Base-by-base conservation (phyloP, 2,797 vertebrate species). In the Muscicapa comitata region DNA sequence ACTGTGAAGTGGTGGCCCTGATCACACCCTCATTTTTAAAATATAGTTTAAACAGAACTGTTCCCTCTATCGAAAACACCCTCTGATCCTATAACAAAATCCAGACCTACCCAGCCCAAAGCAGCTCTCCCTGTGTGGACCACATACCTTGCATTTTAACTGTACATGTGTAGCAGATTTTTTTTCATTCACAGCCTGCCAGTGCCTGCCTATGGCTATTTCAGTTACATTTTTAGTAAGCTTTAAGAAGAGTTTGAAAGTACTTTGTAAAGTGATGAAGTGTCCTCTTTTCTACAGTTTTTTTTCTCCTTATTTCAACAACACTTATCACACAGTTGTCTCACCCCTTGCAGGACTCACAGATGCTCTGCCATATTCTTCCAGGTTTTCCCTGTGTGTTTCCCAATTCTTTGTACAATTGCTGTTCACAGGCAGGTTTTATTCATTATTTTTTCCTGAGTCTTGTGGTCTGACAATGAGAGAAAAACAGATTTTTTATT, bases 81-180 rank as follows among this genome's bases (percentile, higher is more conserved):
- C 47, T 63, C 24, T 50, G 54, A 50, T 66, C 29, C 63, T 58
- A 8, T 31, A 59, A 65, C 45, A 85, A 90, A 91, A 68, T n/a
- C 58, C 85, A 84, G 53, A 43, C 25, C 23, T 23, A 28, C 13
- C 11, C 13, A 3, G 45, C 12, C 48, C 5, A 5, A 77, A 66
- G 48, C 8, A 24, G 21, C 18, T 81, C 78, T 53, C n/a, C n/a
- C 28, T 17, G 0, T 58, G n/a, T 17, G 58, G 40, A 59, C 45
- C 26, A 35, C 5, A 3, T 14, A 18, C 28, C 47, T 48, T 45
- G 19, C 17, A 25, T 72, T 76, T 83, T 65, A 54, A 55, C 17
- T 2, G 1, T 31, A 51, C 17, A 15, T 0, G 0, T 2, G 4
- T 35, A 70, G 18, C 26, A 40, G 16, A 65, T 68, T 40, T 55